Base-by-base conservation (phyloP, 2,888 invertebrate species). In the Mechanitis messenoides region DNA sequence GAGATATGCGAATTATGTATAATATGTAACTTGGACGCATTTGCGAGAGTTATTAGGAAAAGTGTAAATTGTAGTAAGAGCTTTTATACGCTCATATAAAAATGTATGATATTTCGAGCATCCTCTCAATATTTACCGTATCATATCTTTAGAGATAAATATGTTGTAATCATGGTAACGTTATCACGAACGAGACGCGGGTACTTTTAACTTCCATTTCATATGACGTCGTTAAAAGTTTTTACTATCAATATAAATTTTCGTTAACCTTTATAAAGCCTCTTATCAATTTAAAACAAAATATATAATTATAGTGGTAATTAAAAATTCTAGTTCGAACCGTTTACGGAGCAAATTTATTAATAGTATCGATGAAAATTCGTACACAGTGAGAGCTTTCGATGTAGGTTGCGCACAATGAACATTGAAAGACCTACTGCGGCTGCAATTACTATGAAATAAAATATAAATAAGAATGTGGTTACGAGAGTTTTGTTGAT, bases 1-100 rank as follows among this genome's bases (percentile, higher is more conserved):
- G 75, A 80, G 81, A 78, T 81, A 82, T 83, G 81, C 75, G 79
- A 80, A 83, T 80, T 79, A 79, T 74, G 72, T 76, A 74, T 78
- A 74, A 74, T 73, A 73, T 80, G 79, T 75, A 77, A 68, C 68
- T 59, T 64, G 75, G 74, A 72, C 77, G 71, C 78, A 77, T 79
- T 71, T 78, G 80, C 68, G 65, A 67, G 73, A 73, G 75, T 77
- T 80, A 78, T 83, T 81, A 77, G 74, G 74, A 75, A 72, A 77
- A 84, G 81, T 83, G 82, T 77, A 76, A 80, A 74, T 74, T 77
- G 77, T 77, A 77, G 76, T 78, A 79, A 77, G 79, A 74, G 73
- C 68, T 20, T 20, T 20, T 20, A 20, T 20, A 20, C 20, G 20
- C 67, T 72, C 67, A 20, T 20, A 20, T 20, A 20, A 20, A 20